Evolutionary conservation across 2,888 invertebrate genomes (phyloP), one percentile per base, ranked within the genome.

Genomic region (Idaea aversata): DNA sequence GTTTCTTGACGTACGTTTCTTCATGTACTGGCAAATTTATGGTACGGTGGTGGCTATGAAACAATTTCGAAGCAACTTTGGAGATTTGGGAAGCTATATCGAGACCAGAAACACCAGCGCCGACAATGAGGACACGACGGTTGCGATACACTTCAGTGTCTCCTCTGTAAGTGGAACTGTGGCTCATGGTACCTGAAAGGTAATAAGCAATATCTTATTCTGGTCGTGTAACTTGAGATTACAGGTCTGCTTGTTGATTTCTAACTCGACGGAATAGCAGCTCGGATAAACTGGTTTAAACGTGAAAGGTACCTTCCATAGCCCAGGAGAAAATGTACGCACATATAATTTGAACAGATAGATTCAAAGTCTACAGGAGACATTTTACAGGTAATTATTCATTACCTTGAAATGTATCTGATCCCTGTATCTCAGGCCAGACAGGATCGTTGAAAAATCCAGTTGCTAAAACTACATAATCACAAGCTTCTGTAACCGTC

Each of bases 151-250:
- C 77, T 61, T 94, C 94, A 0, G 96, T 94, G 5, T 92, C 93
- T 76, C 96, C 93, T 76, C 96, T 93, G 83, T 97, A 97, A 73
- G 95, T 93, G 77, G 96, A 96, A 73, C 96, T 96, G 87, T 97
- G 97, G 15, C 95, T 86, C 62, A 95, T 81, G 64, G 88, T 87
- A 2, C 97, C 96, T 79, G 88, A 64, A 86, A 94, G 1, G 25
- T 25, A 34, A 25, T 34, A 13, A 47, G 2, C 7, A 25, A 25
- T 25, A 25, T 25, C 25, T 2, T 25, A 25, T 25, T 25, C 25
- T 25, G 25, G 25, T 25, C 25, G 25, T n/a, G n/a, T n/a, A n/a
- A n/a, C n/a, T n/a, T n/a, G n/a, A n/a, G n/a, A n/a, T n/a, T n/a
- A n/a, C n/a, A n/a, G 25, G 25, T 25, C 25, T 25, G 25, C 3